Base-by-base conservation (phyloP, 2,888 invertebrate species). In the Patella caerulea region DNA sequence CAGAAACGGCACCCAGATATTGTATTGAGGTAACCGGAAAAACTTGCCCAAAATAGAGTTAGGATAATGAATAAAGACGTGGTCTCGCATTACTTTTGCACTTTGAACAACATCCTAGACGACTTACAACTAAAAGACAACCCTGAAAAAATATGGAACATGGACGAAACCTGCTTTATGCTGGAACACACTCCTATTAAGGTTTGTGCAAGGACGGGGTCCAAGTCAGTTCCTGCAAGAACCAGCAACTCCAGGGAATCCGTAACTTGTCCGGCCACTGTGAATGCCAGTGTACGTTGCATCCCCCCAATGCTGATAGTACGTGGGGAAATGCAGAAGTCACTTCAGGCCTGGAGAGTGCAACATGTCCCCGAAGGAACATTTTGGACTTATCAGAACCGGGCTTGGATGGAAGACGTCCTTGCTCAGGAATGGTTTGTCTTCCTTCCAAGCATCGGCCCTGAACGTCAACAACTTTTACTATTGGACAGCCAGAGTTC, bases 91-190 rank as follows among this genome's bases (percentile, higher is more conserved):
- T 15, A 56, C 14, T 56, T 56, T 56, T 5, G 5, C 34, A 56
- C 71, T 2, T 17, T 72, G 17, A 17, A 53, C 1, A n/a, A 19
- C 55, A 69, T 59, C 19, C 72, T 82, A 15, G 24, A 71, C 3
- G 14, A 56, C 4, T n/a, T 17, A 3, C 56, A 56, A 7, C 5
- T 56, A 0, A 56, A 5, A 56, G 17, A 59, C 2, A 24, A n/a
- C 15, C 81, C 80, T 3, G 11, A 65, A 2, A 53, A 69, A n/a
- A 77, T 81, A 1, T 81, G 81, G 83, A 81, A 83, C 53, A 82
- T 81, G 78, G 83, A 83, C 19, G 81, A 79, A 19, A 83, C 81
- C 1, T 81, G 81, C 0, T 15, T 82, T 0, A 74, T 52, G 11
- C 5, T 78, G 19, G 55, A 55, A 9, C 80, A 80, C n/a, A 79